Evolutionary conservation across 2,888 invertebrate species (phyloP), one percentile per base, ranked within the genome.

Genomic region (Nasonovia ribisnigri): DNA sequence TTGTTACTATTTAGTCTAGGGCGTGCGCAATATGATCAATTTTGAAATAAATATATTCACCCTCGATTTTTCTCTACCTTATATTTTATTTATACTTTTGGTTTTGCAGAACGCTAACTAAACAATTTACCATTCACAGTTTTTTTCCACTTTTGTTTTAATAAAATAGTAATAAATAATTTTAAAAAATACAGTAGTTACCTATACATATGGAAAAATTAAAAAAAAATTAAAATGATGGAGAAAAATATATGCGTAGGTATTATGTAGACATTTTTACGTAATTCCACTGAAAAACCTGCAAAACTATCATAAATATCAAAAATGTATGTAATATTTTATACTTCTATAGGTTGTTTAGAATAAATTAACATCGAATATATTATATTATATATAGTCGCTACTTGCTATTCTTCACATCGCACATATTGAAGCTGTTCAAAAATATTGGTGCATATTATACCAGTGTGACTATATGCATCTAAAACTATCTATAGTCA

Each of bases 21-120:
- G 57, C 57, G 43, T 89, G 88, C 43, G 42, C 54, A 54, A 42
- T 88, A 54, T 26, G 88, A 57, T 6, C 36, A 54, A 54, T 88
- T 89, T 57, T 29, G 57, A 57, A 57, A 29, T 57, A 57, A 89
- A 89, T 60, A 60, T 89, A 89, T 89, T 89, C 57, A 89, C 89
- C 89, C 88, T 88, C 51, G 26, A 88, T 24, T 88, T 51, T 88
- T 87, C 36, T 36, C 11, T 36, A 20, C 51, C 36, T 77, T 77
- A 36, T 77, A 36, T 77, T 77, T 77, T 36, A 77, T 77, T 77
- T 20, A 77, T n/a, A n/a, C n/a, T n/a, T 20, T 77, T 36, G 36
- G 36, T 36, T 36, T 36, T 77, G 20, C 36, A 77, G 20, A 77
- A 77, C 36, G 36, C 20, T 36, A 77, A 36, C 36, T 77, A 77